phyloP scores from a whole-genome alignment of 1,140 invertebrate species.

The Hydropsyche tenuis region DNA sequence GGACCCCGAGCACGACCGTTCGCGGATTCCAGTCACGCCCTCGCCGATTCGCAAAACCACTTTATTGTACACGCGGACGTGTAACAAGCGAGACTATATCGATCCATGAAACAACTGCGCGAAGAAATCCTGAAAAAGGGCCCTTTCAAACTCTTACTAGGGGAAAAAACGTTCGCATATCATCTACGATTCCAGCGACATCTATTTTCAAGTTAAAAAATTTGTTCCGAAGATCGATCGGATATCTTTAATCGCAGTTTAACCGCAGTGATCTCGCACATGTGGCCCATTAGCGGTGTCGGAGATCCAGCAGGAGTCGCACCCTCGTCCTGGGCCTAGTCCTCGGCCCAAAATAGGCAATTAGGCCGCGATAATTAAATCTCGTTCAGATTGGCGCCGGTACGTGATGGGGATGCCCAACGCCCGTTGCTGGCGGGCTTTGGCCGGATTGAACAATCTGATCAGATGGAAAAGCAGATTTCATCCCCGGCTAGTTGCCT shows the following conservation, averaged over 20 bases:
- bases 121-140: no score
- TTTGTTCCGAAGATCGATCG: no score
- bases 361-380: conserved; percentile 41
- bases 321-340: not conserved
- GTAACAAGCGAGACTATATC: conserved; percentile 21
- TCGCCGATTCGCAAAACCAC: conserved; percentile 31
- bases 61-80: conserved; percentile 32
- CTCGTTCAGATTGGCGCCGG: conserved; percentile 26
- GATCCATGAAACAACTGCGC: not conserved
- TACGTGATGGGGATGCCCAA: conserved; percentile 28
- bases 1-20: not conserved
- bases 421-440: not conserved
- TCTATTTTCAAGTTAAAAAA: no score
- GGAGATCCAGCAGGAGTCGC: not conserved
- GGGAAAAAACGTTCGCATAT: no score
- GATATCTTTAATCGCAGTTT: no score
- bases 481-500: conserved; percentile 17
- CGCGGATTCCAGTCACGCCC: conserved; percentile 27
- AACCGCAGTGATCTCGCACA: not conserved
- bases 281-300: not conserved
- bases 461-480: conserved; percentile 27
- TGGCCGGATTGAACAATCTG: conserved; percentile 25
- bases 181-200: no score
- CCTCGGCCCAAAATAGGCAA: conserved; percentile 33
- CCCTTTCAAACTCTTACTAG: no score